Conservation (phyloP, 2,888 invertebrate genomes). For the Pyralis farinalis region DNA sequence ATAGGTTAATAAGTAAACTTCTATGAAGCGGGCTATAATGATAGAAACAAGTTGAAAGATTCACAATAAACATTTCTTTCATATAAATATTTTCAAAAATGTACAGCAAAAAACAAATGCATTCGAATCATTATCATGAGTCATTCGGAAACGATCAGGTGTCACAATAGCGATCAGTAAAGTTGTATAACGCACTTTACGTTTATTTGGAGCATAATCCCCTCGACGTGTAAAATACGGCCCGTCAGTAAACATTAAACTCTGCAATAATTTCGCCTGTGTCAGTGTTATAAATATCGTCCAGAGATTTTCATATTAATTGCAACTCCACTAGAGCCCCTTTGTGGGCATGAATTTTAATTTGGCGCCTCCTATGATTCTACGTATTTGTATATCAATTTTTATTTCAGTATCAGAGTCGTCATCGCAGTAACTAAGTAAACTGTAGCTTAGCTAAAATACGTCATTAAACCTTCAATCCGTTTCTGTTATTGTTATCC, state of each 20-base stretch:
- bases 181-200: constrained; percentile 56
- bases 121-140: constrained; percentile 27
- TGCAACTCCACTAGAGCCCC: constrained; percentile 51
- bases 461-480: constrained; percentile 8
- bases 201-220: constrained; percentile 66
- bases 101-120: too few relatives aligned
- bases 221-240: constrained; percentile 65
- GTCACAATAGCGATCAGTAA: constrained; percentile 61
- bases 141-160: constrained; percentile 53
- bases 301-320: constrained; percentile 68
- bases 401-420: too few relatives aligned
- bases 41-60: too few relatives aligned
- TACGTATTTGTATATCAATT: too few relatives aligned
- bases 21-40: too few relatives aligned
- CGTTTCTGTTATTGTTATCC: constrained; percentile 11
- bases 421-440: too few relatives aligned
- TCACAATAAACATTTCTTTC: too few relatives aligned
- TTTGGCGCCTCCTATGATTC: constrained; percentile 43
- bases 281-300: constrained; percentile 67
- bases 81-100: too few relatives aligned
- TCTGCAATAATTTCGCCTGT: constrained; percentile 59
- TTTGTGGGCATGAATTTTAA: constrained; percentile 56
- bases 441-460: constrained; percentile 5
- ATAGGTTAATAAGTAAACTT: too few relatives aligned
- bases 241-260: constrained; percentile 70